phyloP scores from a whole-genome alignment of 2,888 invertebrate genomes.

The Eristalis intricaria region DNA sequence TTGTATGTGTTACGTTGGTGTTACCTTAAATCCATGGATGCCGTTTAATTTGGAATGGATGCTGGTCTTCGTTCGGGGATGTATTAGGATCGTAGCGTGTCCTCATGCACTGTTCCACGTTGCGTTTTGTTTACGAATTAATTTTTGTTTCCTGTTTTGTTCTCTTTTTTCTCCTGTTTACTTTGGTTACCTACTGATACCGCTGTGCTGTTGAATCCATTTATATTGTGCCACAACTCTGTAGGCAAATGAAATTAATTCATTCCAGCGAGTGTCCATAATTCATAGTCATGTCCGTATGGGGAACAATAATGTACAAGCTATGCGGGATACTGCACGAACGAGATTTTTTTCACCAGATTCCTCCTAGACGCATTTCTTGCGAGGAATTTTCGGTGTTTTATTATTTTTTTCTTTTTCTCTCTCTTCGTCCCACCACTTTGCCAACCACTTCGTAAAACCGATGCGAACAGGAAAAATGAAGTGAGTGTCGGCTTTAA shows the following conservation, averaged over 20 bases:
- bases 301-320: constrained; percentile 28
- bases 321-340: constrained; percentile 44
- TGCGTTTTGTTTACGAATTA: constrained; percentile 5
- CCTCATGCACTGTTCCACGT: constrained; percentile 32
- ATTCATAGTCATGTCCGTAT: constrained; percentile 61
- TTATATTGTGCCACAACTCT: constrained; percentile 33
- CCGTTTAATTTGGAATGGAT: constrained; percentile 47
- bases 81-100: constrained; percentile 36
- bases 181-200: constrained; percentile 7
- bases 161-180: constrained; percentile 7
- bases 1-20: neutral
- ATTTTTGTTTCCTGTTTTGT: neutral
- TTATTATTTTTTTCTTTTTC: neutral
- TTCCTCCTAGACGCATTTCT: neutral
- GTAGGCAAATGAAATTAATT: constrained; percentile 58
- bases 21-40: constrained; percentile 26
- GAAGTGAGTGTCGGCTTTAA: constrained; percentile 35
- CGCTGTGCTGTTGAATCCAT: constrained; percentile 5
- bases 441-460: neutral
- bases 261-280: constrained; percentile 58
- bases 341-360: neutral
- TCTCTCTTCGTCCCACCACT: neutral
- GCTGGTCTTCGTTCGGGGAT: constrained; percentile 7
- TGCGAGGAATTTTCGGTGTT: neutral
- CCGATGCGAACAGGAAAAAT: constrained; percentile 11